Evolutionary conservation across 2,113 vertebrate species (phyloP).

Genomic region (Oreocharis arfaki): DNA sequence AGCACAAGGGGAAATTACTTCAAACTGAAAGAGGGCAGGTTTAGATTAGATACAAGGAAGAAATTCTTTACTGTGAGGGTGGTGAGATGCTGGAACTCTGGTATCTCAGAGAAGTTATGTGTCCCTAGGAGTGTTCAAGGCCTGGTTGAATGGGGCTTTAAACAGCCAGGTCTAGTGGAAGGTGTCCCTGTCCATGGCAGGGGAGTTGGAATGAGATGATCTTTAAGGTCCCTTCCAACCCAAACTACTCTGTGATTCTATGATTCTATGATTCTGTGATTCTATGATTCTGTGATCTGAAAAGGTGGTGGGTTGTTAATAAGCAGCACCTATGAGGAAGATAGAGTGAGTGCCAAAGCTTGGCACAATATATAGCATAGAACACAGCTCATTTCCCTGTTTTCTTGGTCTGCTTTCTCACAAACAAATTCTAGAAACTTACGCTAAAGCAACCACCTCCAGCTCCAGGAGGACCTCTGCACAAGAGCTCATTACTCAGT

Average conservation of each 20-base stretch:
- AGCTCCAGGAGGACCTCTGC: neutral
- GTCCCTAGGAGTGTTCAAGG: neutral
- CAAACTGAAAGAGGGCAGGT: neutral
- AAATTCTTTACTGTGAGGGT: neutral
- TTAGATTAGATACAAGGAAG: neutral
- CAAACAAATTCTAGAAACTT: neutral
- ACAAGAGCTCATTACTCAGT: neutral
- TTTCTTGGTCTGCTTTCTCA: neutral
- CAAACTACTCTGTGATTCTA: neutral
- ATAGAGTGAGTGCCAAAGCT: neutral
- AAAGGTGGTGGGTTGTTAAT: neutral
- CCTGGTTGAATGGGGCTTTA: neutral
- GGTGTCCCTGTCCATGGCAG: neutral
- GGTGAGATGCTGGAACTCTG: neutral
- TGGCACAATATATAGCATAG: neutral
- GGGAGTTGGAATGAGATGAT: neutral
- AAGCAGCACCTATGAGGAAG: neutral
- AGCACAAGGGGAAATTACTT: neutral
- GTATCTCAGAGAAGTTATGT: neutral
- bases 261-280: neutral
- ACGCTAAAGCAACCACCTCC: neutral
- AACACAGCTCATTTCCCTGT: neutral
- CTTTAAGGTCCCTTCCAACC: neutral
- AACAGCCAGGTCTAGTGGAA: neutral
- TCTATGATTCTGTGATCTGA: neutral